Conservation (phyloP, 2,113 vertebrate species). For the Anas platyrhynchos region DNA sequence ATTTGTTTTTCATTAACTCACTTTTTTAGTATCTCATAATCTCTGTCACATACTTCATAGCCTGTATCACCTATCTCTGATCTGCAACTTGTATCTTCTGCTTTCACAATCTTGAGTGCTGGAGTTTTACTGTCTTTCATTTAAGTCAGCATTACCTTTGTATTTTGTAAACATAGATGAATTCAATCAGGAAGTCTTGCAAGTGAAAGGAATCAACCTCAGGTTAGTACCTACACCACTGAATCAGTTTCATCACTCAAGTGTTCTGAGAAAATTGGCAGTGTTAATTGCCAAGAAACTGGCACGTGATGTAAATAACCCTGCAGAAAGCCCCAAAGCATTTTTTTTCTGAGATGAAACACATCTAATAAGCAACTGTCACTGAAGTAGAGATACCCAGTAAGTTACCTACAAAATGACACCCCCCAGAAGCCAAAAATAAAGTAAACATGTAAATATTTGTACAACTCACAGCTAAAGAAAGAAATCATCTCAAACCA, state of each 20-base stretch:
- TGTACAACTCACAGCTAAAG: background rate
- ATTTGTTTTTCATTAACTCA: background rate
- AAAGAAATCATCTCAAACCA: background rate
- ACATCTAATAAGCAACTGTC: background rate
- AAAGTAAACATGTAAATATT: background rate
- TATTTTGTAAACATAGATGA: background rate
- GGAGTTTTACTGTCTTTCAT: background rate
- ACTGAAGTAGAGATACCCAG: background rate
- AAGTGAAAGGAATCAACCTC: background rate
- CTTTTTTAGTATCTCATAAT: background rate
- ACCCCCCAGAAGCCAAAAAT: background rate
- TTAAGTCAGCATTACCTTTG: too few relatives aligned
- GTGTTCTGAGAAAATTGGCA: background rate
- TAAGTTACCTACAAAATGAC: background rate
- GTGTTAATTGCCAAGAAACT: background rate
- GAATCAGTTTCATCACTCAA: background rate
- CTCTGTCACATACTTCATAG: too few relatives aligned
- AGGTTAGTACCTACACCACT: background rate
- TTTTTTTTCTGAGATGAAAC: background rate
- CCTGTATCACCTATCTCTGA: too few relatives aligned
- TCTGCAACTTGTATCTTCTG: too few relatives aligned
- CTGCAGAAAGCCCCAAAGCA: background rate
- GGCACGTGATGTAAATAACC: background rate
- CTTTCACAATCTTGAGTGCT: background rate
- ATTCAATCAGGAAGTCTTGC: background rate